Evolutionary conservation across 2,888 invertebrate species (phyloP).

Genomic region (Lasioglossum zephyrum): DNA sequence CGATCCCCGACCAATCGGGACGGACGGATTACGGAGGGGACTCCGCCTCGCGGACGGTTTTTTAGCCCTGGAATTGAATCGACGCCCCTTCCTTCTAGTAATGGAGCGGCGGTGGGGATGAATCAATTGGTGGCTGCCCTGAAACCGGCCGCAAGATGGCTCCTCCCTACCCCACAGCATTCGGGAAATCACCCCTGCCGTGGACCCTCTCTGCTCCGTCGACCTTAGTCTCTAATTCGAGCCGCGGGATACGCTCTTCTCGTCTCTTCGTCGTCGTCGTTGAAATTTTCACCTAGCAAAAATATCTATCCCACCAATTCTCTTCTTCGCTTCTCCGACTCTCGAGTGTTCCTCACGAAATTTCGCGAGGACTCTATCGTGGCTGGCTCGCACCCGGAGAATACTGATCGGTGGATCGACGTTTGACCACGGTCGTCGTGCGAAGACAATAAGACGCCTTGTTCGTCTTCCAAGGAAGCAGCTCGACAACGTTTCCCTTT

Average conservation of each 20-base stretch:
- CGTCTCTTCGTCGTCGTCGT: not conserved
- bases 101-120: constrained; percentile 77
- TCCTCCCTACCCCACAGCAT: constrained; percentile 79
- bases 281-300: constrained; percentile 10
- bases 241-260: constrained; percentile 37
- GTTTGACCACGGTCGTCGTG: not conserved
- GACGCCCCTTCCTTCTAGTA: constrained; percentile 75
- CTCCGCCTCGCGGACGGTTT: constrained; percentile 77
- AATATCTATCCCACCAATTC: not conserved
- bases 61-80: constrained; percentile 83
- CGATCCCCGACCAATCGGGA: constrained; percentile 71
- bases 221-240: constrained; percentile 58
- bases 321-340: not conserved
- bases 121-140: constrained; percentile 83
- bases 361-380: not conserved
- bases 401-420: not conserved
- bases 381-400: not conserved
- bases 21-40: constrained; percentile 66
- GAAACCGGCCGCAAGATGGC: constrained; percentile 84
- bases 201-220: constrained; percentile 28
- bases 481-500: constrained; percentile 53
- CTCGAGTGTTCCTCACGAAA: not conserved
- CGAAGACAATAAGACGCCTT: constrained; percentile 3
- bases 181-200: constrained; percentile 71
- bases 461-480: constrained; percentile 36